Evolutionary conservation across 2,797 vertebrate species (phyloP), one percentile per base, ranked within the genome.

Genomic region (Merluccius polli): DNA sequence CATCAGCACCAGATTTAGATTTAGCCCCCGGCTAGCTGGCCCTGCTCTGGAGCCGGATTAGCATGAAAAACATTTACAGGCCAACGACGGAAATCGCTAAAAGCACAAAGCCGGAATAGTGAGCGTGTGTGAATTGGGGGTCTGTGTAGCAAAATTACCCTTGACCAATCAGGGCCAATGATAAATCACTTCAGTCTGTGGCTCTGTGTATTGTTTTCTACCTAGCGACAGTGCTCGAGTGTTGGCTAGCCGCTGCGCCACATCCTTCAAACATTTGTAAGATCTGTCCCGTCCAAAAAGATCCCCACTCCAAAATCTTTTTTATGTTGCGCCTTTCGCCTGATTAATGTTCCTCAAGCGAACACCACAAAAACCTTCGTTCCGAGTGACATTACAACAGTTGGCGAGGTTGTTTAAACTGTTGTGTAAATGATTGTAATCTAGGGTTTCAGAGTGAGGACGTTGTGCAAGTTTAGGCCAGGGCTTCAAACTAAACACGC

Each of bases 31-130:
- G 52, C 52, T 59, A 59, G 41, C 52, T 21, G 44, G 18, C 44
- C 52, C 52, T n/a, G 52, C 52, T 59, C 52, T 59, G 52, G 52
- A 24, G 52, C 52, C n/a, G 52, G 52, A 59, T 59, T 59, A 59
- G 52, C 52, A 59, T 13, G 21, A 59, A 59, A 21, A 59, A 59
- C 52, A 59, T 59, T 59, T 24, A 59, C 52, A 59, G 52, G 52
- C 52, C 52, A 4, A n/a, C 52, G 24, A 59, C 52, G 52, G 52
- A 59, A 59, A 59, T 59, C 52, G 24, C 21, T 59, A 24, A 59
- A 59, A 59, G 52, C 52, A 59, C 52, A 59, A 59, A 59, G 52
- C 52, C 21, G 24, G 52, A 24, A 13, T 59, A 3, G 52, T 59
- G 52, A n/a, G 52, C 7, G 21, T 7, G 52, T n/a, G 52, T 59